phyloP scores from a whole-genome alignment of 2,797 vertebrate genomes.

The Odontamblyopus rebecca region DNA sequence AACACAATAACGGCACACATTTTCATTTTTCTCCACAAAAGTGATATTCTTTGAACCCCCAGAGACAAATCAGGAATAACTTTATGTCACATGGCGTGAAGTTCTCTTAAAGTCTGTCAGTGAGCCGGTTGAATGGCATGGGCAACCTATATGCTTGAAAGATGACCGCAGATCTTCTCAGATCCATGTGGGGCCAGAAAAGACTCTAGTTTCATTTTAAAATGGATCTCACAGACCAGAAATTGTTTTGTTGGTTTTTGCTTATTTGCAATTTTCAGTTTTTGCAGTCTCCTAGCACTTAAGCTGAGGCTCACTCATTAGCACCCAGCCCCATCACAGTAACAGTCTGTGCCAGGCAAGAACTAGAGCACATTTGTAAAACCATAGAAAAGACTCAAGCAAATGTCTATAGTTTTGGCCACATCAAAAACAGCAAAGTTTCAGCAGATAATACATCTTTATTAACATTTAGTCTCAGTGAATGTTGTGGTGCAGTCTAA shows the following conservation, averaged over 20 bases:
- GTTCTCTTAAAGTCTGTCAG: slow-evolving; percentile 59
- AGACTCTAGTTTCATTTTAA: slow-evolving; percentile 39
- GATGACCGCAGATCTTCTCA: slow-evolving; percentile 45
- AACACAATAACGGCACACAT: slow-evolving; percentile 74
- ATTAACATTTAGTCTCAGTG: slow-evolving; percentile 18
- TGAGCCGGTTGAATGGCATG: slow-evolving; percentile 48
- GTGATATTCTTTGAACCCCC: slow-evolving; percentile 71
- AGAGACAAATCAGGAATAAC: slow-evolving; percentile 64
- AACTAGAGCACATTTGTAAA: slow-evolving; percentile 40
- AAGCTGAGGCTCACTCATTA: slow-evolving; percentile 58
- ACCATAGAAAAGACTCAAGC: slow-evolving; percentile 36
- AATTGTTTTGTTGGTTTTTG: slow-evolving; percentile 44
- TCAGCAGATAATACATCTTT: slow-evolving; percentile 18
- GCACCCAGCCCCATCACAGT: slow-evolving; percentile 55
- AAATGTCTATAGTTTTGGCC: slow-evolving; percentile 31
- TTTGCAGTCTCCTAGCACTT: slow-evolving; percentile 52
- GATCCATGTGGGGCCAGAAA: slow-evolving; percentile 11
- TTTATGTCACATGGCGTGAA: slow-evolving; percentile 59
- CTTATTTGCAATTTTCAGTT: slow-evolving; percentile 55
- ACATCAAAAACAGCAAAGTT: slow-evolving; percentile 21
- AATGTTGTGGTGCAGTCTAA: slow-evolving; percentile 3
- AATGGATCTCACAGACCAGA: slow-evolving; percentile 31
- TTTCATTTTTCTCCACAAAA: slow-evolving; percentile 79
- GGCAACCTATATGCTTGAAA: slow-evolving; percentile 49
- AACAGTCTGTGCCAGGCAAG: slow-evolving; percentile 51